Percentiles rank a stretch among this genome's conserved stretches.
Evolutionary conservation across 2,797 vertebrate species (phyloP).

Genomic region (Eutrigla gurnardus): DNA sequence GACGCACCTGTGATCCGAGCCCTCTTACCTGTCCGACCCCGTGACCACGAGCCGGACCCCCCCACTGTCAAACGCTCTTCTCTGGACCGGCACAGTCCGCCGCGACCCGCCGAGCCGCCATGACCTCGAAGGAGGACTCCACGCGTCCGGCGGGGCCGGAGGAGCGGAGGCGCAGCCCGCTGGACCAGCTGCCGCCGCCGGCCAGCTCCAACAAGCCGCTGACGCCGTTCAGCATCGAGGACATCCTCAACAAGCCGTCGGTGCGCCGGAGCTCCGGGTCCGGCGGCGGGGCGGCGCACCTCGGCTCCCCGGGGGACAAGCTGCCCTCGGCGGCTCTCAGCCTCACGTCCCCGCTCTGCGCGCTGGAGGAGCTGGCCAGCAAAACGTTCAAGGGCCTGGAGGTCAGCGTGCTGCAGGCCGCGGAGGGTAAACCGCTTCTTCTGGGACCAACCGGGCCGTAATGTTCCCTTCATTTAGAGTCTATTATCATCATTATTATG

Average conservation of each 20-base stretch:
- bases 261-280: constrained; percentile 87
- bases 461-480: background rate
- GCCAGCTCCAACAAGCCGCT: constrained; percentile 95
- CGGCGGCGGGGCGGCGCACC: constrained; percentile 87
- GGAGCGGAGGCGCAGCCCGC: constrained; percentile 89
- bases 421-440: constrained; percentile 82
- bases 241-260: constrained; percentile 94
- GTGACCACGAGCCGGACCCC: background rate
- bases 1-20: constrained; percentile 70
- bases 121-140: constrained; percentile 92
- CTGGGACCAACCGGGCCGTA: no score
- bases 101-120: constrained; percentile 53
- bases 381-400: constrained; percentile 91
- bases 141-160: constrained; percentile 86
- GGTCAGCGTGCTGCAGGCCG: constrained; percentile 86
- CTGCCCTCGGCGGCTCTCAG: constrained; percentile 79
- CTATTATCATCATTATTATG: background rate
- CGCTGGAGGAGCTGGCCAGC: constrained; percentile 91
- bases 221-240: constrained; percentile 96
- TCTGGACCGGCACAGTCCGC: background rate
- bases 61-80: background rate
- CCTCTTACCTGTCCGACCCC: background rate
- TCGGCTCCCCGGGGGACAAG: constrained; percentile 87
- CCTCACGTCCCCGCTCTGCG: constrained; percentile 87
- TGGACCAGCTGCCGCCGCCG: constrained; percentile 93